Evolutionary conservation across 2,113 vertebrate genomes (phyloP), one percentile per base, ranked within the genome.

Genomic region (Oreotrochilus melanogaster): DNA sequence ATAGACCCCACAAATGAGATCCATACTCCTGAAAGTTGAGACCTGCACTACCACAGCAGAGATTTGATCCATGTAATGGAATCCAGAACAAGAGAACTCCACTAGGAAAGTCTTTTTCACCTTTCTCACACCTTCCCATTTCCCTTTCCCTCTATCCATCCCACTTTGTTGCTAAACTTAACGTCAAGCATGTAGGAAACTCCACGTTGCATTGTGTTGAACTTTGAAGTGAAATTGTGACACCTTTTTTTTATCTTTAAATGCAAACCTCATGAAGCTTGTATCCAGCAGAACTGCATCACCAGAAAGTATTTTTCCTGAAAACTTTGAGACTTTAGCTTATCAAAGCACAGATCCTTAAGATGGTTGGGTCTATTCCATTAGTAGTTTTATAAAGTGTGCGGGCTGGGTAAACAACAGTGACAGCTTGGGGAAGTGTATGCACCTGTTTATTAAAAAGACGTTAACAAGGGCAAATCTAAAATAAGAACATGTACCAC

Each of bases 371-470:
- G 96, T 93, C 79, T 95, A 94, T 97, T 97, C 94, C 97, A 95
- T 97, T 97, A 97, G 93, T 96, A 95, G 92, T 96, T 97, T 97
- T 94, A 92, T 94, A 97, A 95, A 97, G 92, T 88, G 95, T 91
- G 88, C 96, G 96, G 92, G 87, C 97, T 98, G 96, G 88, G 97
- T 97, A 98, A 98, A 97, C 97, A 98, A 96, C 96, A 97, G 92
- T 97, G 96, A 98, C 97, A 98, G 97, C 97, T 97, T 98, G 98
- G 96, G 94, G 94, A 98, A 98, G 96, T 96, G 70, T 97, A 96
- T 78, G 96, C 98, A 98, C 98, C 98, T 98, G 97, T 96, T 98
- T 97, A 98, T 97, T 97, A 96, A 98, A 92, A 97, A 97, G 94
- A 98, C 70, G 81, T 95, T 98, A 98, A 97, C 98, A 95, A 95